These are phyloP conservation scores for Lasiommata megera DNA, from an alignment of 2,888 invertebrate genomes.

Conservation along the genomic window DNA sequence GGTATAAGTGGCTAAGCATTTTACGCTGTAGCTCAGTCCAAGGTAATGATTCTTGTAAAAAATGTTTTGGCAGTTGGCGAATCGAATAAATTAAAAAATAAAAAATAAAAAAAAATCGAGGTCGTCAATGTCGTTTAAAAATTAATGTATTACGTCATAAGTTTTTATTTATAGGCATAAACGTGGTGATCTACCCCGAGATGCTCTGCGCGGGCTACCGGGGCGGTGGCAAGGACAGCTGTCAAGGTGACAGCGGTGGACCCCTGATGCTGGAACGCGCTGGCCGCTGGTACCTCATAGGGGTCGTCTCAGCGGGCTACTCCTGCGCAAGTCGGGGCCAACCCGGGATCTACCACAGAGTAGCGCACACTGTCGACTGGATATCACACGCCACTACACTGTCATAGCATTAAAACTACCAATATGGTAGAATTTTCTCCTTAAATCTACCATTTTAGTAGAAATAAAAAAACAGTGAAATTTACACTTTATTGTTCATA, in stretches of 20 bases:
- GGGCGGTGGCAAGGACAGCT: constrained; percentile 91
- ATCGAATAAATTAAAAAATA: no score
- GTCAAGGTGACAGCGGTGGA: constrained; percentile 92
- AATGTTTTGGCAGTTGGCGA: no score
- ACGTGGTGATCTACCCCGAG: constrained; percentile 95
- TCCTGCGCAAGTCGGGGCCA: constrained; percentile 96
- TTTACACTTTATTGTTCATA: no score
- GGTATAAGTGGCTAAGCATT: no score
- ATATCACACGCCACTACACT: constrained; percentile 84
- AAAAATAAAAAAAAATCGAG: no score
- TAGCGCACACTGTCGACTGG: constrained; percentile 97
- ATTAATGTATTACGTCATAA: no score
- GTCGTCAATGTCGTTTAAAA: no score
- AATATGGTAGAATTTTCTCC: constrained; percentile 6
- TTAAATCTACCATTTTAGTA: not conserved
- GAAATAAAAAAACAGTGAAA: not conserved
- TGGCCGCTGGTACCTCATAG: constrained; percentile 94
- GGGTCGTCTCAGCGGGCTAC: constrained; percentile 96
- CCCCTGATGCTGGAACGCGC: constrained; percentile 94
- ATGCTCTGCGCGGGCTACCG: constrained; percentile 97
- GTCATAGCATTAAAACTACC: constrained; percentile 46
- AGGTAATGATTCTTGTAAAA: no score
- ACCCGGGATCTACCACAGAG: constrained; percentile 96
- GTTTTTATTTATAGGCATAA: constrained; percentile 83
- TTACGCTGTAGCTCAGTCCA: no score